phyloP scores from a whole-genome alignment of 2,797 vertebrate genomes.

The Cygnus olor region DNA sequence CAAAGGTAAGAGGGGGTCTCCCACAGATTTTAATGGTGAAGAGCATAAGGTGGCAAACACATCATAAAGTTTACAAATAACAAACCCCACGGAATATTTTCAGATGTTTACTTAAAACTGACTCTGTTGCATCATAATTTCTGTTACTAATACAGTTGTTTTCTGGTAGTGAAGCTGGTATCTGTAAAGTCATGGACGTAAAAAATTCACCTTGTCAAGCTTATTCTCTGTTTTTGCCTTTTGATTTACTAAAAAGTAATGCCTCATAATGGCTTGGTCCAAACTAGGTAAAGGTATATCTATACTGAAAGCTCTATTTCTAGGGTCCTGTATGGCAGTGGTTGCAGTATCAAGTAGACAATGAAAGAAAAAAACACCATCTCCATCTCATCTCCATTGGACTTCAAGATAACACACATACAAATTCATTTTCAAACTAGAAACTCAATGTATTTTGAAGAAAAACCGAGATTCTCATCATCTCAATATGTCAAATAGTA shows the following conservation, averaged over 20 bases:
- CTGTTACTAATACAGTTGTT: not conserved
- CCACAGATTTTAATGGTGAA: not conserved
- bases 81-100: not conserved
- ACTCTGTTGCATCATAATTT: not conserved
- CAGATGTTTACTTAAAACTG: not conserved
- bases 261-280: not conserved
- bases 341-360: not conserved
- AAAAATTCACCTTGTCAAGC: not conserved
- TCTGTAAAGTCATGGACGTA: not conserved
- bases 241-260: not conserved
- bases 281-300: not conserved
- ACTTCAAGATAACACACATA: not conserved
- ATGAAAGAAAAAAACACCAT: not conserved
- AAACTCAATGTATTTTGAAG: not conserved
- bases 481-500: not conserved
- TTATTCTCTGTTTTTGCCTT: not conserved
- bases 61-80: not conserved
- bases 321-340: not conserved
- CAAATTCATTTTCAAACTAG: not conserved
- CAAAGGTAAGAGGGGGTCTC: not conserved
- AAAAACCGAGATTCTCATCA: rapidly evolving
- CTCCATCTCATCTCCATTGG: not conserved
- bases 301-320: not conserved
- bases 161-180: not conserved
- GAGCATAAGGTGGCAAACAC: not conserved